Percentiles rank a stretch among this genome's conserved stretches.
Conservation (phyloP, 2,888 invertebrate species). For the Drosophila pegasa region DNA sequence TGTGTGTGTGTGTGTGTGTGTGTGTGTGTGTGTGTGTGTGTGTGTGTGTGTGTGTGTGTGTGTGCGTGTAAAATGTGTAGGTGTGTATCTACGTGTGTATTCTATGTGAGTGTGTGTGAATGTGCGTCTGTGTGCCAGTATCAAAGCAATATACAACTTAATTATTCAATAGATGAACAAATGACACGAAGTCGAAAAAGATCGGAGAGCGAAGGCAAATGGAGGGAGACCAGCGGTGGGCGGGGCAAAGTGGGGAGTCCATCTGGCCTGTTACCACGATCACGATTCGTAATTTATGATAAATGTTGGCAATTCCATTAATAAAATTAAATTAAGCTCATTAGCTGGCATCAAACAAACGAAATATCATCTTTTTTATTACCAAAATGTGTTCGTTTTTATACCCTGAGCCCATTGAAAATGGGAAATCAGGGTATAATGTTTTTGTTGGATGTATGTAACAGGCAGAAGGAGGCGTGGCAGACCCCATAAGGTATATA, state of each 20-base stretch:
- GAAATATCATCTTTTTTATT: slow-evolving; percentile 1
- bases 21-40: slow-evolving; percentile 1
- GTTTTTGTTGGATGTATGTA: too few species aligned
- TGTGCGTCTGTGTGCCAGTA: slow-evolving; percentile 45
- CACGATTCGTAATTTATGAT: slow-evolving; percentile 80
- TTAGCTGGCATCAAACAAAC: slow-evolving; percentile 63
- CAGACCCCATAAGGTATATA: too few species aligned
- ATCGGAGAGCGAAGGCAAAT: slow-evolving; percentile 12
- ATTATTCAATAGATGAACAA: slow-evolving; percentile 63
- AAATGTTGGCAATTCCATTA: slow-evolving; percentile 81
- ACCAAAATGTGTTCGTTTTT: background rate
- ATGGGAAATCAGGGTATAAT: too few species aligned
- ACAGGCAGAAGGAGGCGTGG: too few species aligned
- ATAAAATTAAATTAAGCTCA: slow-evolving; percentile 80
- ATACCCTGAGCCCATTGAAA: too few species aligned
- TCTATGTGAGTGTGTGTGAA: too few species aligned
- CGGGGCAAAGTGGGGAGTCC: background rate
- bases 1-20: slow-evolving; percentile 8
- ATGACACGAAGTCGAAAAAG: slow-evolving; percentile 32
- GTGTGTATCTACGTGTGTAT: too few species aligned
- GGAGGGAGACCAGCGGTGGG: background rate
- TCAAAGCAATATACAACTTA: slow-evolving; percentile 67
- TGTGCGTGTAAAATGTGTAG: too few species aligned
- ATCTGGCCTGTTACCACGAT: slow-evolving; percentile 70
- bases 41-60: slow-evolving; percentile 16